A percentile compares a stretch with the other conserved stretches of the same genome.
Evolutionary conservation across 2,888 invertebrate species (phyloP).

Genomic region (Drosophila mimetica): DNA sequence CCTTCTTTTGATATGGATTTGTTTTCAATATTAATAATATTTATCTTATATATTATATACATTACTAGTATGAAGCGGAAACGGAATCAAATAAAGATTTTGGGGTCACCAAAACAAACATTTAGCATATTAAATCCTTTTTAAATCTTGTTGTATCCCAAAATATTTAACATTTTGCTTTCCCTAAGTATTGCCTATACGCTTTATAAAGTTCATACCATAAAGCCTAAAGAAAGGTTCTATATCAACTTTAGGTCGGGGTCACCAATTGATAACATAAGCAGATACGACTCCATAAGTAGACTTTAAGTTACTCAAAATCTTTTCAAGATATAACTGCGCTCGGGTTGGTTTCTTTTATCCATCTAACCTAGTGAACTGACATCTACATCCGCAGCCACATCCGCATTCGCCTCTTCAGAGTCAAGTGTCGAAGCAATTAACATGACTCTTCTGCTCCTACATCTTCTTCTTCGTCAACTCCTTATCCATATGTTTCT

Average conservation of each 20-base stretch:
- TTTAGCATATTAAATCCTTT: no score
- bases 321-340: constrained; percentile 4
- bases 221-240: no score
- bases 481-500: constrained; percentile 6
- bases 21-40: no score
- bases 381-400: constrained; percentile 19
- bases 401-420: constrained; percentile 46
- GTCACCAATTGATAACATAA: background rate
- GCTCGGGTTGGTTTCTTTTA: background rate
- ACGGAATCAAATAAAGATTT: background rate
- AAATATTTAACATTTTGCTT: no score
- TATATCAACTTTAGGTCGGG: background rate
- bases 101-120: no score
- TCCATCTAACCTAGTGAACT: constrained; percentile 12
- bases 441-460: constrained; percentile 64
- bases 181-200: no score
- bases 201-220: no score
- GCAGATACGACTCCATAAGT: background rate
- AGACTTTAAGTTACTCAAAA: background rate
- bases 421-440: constrained; percentile 70
- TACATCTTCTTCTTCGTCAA: background rate
- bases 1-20: no score
- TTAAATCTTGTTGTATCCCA: no score
- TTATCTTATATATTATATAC: no score
- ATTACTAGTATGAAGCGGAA: no score